phyloP scores from a whole-genome alignment of 92 coral and sea anemone species.

The Porites cylindrica region DNA sequence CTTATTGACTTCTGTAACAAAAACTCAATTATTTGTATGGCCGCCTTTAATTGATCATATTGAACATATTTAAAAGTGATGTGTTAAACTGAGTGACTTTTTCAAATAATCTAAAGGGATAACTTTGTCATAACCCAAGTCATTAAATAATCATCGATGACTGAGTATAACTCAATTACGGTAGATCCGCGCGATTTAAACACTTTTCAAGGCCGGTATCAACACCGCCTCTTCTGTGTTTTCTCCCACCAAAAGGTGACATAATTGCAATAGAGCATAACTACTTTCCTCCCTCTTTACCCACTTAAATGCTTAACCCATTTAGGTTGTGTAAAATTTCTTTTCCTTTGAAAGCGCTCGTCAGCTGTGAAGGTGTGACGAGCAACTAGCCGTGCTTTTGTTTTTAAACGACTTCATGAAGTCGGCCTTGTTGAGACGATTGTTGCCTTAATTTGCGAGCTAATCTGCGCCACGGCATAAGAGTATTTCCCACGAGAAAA shows the following conservation, averaged over 20 bases:
- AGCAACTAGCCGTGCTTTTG: constrained; percentile 15
- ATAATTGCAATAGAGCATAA: neutral
- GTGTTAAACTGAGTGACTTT: neutral
- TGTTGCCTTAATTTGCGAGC: constrained; percentile 25
- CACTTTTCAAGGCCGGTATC: neutral
- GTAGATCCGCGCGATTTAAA: neutral
- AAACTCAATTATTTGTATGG: neutral
- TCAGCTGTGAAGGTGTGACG: constrained; percentile 49
- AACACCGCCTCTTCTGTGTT: neutral
- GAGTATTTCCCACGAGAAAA: constrained; percentile 61
- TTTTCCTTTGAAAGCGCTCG: constrained; percentile 16
- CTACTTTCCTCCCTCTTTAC: constrained; percentile 25
- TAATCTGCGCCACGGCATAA: constrained; percentile 40
- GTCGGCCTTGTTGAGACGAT: constrained; percentile 31
- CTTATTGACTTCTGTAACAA: constrained; percentile 26
- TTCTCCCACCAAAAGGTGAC: constrained; percentile 7
- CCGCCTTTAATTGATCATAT: constrained; percentile 13
- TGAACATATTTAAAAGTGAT: neutral
- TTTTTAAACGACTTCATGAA: constrained; percentile 26
- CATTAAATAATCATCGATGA: neutral
- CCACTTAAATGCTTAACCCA: constrained; percentile 14
- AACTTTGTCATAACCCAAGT: neutral
- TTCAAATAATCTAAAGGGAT: neutral
- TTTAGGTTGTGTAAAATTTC: constrained; percentile 48
- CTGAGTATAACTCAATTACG: neutral